Evolutionary conservation across 2,113 vertebrate species (phyloP), one percentile per base, ranked within the genome.

Genomic region (Chascanopsetta lugubris): DNA sequence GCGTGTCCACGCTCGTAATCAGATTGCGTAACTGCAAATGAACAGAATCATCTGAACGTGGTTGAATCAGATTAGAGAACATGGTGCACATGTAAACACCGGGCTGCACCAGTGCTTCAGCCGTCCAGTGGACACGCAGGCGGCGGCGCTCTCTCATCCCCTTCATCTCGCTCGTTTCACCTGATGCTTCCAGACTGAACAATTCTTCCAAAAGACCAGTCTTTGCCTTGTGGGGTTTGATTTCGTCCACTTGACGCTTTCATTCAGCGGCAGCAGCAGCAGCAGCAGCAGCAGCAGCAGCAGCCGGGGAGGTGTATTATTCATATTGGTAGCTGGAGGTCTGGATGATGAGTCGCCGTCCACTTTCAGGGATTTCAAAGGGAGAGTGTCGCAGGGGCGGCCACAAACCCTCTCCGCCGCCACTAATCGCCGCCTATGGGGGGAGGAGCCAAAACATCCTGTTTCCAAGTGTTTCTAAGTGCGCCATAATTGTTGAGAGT

Each of bases 361-460:
- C 42, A 49, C 80, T 81, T 76, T 60, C 51, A 45, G 75, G 49
- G 61, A 77, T 80, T 70, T n/a, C 72, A 46, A 50, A 20, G 40
- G 61, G 53, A 71, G 34, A 27, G n/a, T 62, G 30, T 56, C 66
- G 55, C 18, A 54, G 40, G 36, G n/a, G 46, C 24, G 55, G 17
- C n/a, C 27, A 21, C n/a, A 67, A 72, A 54, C 47, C 54, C 30
- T 64, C 27, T 8, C 8, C 22, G 43, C 56, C 61, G 65, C 53
- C 61, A 65, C 53, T 43, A 75, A 70, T 64, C 15, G 6, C 40
- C 36, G 69, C 38, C 30, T 18, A 47, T 27, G 42, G 3, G 11
- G 36, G 18, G 3, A 9, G 36, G 18, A 61, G 57, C 20, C 5
- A 30, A 47, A 43, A 58, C 40, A 40, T 61, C 73, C 43, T 20